These are phyloP conservation scores for Perccottus glenii DNA, from an alignment of 2,113 vertebrate species.

Conservation along the genomic window DNA sequence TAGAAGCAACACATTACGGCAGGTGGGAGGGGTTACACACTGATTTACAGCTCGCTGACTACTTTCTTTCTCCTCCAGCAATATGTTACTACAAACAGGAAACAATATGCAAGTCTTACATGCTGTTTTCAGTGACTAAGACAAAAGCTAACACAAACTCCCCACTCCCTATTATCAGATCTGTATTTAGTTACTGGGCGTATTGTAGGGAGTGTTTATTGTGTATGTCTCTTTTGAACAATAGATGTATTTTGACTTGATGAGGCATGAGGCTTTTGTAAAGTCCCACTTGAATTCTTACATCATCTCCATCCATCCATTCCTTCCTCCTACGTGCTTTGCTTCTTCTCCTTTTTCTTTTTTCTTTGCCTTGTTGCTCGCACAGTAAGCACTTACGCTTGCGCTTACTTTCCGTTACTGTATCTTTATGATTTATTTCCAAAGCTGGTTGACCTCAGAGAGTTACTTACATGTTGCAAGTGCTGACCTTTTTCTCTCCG, in stretches of 20 bases:
- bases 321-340: slow-evolving; percentile 40
- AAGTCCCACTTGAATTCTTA: slow-evolving; percentile 53
- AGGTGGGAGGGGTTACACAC: slow-evolving; percentile 43
- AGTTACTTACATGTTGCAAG: background rate
- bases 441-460: slow-evolving; percentile 32
- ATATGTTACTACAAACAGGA: background rate
- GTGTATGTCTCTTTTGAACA: slow-evolving; percentile 53
- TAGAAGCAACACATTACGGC: slow-evolving; percentile 23
- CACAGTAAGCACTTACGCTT: too few relatives aligned
- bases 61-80: background rate
- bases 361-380: slow-evolving; percentile 18
- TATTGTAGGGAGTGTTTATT: slow-evolving; percentile 52
- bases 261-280: slow-evolving; percentile 52
- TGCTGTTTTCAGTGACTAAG: background rate
- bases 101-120: background rate
- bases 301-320: slow-evolving; percentile 56
- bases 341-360: slow-evolving; percentile 16
- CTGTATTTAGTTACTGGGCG: slow-evolving; percentile 66
- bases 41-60: slow-evolving; percentile 53
- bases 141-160: slow-evolving; percentile 2
- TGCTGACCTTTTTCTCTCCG: slow-evolving; percentile 27
- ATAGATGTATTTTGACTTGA: slow-evolving; percentile 47
- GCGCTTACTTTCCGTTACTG: slow-evolving; percentile 1
- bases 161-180: slow-evolving; percentile 2
- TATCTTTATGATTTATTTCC: slow-evolving; percentile 15